Percentiles rank a stretch among this genome's conserved stretches.
phyloP scores from a whole-genome alignment of 2,888 invertebrate genomes.

The Lochmaea crataegi region DNA sequence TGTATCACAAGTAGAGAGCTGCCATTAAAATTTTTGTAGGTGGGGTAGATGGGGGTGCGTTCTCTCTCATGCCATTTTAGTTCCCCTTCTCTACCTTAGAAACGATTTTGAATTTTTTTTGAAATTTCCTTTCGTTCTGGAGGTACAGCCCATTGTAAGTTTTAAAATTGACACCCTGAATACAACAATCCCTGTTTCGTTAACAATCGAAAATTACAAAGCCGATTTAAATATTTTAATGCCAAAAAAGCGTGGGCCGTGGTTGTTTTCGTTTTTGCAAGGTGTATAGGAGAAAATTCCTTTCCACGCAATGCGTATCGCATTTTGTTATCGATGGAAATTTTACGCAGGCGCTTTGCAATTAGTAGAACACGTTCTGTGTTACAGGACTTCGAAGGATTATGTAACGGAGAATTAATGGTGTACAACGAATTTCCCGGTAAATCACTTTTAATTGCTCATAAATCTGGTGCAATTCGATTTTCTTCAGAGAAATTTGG shows the following conservation, averaged over 20 bases:
- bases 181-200: too few relatives aligned
- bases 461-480: background rate
- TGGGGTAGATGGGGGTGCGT: too few relatives aligned
- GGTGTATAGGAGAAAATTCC: constrained; percentile 28
- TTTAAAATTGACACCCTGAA: too few relatives aligned
- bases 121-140: too few relatives aligned
- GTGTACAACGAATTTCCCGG: constrained; percentile 17
- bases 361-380: constrained; percentile 31
- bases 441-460: constrained; percentile 27
- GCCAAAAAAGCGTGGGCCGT: background rate
- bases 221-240: background rate
- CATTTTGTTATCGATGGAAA: constrained; percentile 56
- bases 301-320: constrained; percentile 58
- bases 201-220: background rate
- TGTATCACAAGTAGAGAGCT: too few relatives aligned
- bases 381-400: constrained; percentile 22
- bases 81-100: too few relatives aligned
- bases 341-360: constrained; percentile 51
- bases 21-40: too few relatives aligned
- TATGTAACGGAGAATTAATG: constrained; percentile 33
- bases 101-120: too few relatives aligned
- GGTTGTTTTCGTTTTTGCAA: constrained; percentile 22
- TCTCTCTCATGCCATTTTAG: too few relatives aligned
- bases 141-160: too few relatives aligned
- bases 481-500: background rate